Evolutionary conservation across 2,797 vertebrate species (phyloP).

Genomic region (Cichlasoma orientale): DNA sequence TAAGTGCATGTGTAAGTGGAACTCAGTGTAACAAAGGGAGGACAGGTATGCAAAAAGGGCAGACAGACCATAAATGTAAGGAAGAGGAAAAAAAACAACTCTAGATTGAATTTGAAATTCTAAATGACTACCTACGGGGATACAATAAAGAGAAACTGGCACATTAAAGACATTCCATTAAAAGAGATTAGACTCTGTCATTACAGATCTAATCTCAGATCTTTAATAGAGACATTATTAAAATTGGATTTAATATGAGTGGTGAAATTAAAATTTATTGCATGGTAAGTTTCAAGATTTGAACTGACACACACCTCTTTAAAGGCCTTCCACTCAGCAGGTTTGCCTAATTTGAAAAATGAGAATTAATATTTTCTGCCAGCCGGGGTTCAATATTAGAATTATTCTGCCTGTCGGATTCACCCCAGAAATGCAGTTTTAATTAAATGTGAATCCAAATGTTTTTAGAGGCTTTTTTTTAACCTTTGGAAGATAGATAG

Average conservation of each 20-base stretch:
- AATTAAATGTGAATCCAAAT: background rate
- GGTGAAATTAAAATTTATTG: constrained; percentile 29
- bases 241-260: constrained; percentile 34
- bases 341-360: constrained; percentile 8
- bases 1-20: background rate
- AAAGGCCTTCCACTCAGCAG: constrained; percentile 28
- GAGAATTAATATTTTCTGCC: constrained; percentile 2
- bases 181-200: constrained; percentile 26
- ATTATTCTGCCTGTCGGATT: background rate
- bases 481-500: too few relatives aligned
- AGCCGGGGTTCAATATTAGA: background rate
- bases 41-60: background rate
- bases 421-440: background rate
- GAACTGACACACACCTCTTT: constrained; percentile 21
- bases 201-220: constrained; percentile 16
- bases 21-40: background rate
- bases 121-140: constrained; percentile 9
- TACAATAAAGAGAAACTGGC: constrained; percentile 4
- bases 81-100: background rate
- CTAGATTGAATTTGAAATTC: constrained; percentile 14
- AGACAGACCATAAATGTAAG: background rate
- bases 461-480: background rate
- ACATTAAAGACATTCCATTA: constrained; percentile 30
- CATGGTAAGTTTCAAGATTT: constrained; percentile 15
- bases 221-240: constrained; percentile 39